These are phyloP conservation scores for Gymnocheta viridis DNA, from an alignment of 2,888 invertebrate species.

Conservation along the genomic window DNA sequence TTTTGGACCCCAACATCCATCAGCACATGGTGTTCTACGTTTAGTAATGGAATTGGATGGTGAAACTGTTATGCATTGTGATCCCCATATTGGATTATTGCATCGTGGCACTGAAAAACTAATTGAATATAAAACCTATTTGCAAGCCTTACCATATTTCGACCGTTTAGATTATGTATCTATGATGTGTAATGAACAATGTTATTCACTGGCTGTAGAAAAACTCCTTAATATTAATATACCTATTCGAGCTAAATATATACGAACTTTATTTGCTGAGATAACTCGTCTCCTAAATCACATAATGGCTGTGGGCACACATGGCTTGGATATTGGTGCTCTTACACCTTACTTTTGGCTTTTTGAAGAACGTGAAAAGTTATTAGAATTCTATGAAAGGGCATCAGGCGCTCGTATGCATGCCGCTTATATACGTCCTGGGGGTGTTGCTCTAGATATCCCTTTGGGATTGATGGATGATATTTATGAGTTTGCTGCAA, in stretches of 20 bases:
- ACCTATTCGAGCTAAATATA: conserved; percentile 90
- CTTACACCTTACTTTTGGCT: conserved; percentile 96
- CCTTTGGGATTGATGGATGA: conserved; percentile 91
- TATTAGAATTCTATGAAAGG: conserved; percentile 92
- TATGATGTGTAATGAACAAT: conserved; percentile 91
- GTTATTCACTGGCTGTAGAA: conserved; percentile 90
- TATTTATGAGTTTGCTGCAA: conserved; percentile 86
- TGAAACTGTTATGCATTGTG: conserved; percentile 89
- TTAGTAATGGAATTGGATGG: conserved; percentile 91
- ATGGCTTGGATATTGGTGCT: conserved; percentile 91
- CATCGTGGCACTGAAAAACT: conserved; percentile 95
- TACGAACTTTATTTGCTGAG: conserved; percentile 89
- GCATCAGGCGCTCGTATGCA: conserved; percentile 93
- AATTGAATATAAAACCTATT: conserved; percentile 94
- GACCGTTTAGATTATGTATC: conserved; percentile 95
- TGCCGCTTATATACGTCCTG: conserved; percentile 90
- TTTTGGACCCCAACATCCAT: conserved; percentile 95
- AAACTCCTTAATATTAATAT: conserved; percentile 90
- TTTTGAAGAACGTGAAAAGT: conserved; percentile 93
- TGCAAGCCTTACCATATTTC: conserved; percentile 92
- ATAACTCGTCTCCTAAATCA: conserved; percentile 91
- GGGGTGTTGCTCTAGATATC: conserved; percentile 89
- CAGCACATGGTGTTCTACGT: conserved; percentile 94
- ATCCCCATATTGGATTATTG: conserved; percentile 93
- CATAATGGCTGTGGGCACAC: conserved; percentile 88